Conservation (phyloP, 2,113 vertebrate genomes). For the Corythornis cristatus region DNA sequence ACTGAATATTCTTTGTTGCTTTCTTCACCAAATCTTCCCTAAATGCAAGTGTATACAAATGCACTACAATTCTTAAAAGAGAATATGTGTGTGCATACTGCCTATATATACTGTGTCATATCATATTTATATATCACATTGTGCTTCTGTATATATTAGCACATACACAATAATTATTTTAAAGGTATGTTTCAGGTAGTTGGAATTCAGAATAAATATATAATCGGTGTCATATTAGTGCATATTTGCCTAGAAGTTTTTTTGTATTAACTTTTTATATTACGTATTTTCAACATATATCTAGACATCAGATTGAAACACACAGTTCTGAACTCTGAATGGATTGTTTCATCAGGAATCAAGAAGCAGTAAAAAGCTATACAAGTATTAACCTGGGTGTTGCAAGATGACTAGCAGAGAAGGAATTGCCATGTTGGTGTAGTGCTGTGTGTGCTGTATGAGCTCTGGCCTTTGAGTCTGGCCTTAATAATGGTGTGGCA, state of each 20-base stretch:
- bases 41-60: not conserved
- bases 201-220: not conserved
- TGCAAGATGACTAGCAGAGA: not conserved
- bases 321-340: not conserved
- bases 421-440: fast-evolving
- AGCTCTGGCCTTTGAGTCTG: not conserved
- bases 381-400: not conserved
- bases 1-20: not conserved
- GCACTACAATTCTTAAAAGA: not conserved
- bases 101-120: not conserved
- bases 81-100: not conserved
- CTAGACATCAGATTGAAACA: not conserved
- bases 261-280: not conserved
- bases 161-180: not conserved
- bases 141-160: not conserved
- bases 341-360: not conserved
- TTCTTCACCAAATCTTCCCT: not conserved
- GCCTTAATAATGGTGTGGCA: not conserved
- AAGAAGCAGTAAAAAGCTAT: not conserved
- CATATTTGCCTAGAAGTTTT: fast-evolving
- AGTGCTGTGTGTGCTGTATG: fast-evolving
- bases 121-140: not conserved
- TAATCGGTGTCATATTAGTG: fast-evolving
- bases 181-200: not conserved
- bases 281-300: fast-evolving